These are phyloP conservation scores for Strigamia crassipes DNA, from an alignment of 2,888 invertebrate species.

Conservation along the genomic window DNA sequence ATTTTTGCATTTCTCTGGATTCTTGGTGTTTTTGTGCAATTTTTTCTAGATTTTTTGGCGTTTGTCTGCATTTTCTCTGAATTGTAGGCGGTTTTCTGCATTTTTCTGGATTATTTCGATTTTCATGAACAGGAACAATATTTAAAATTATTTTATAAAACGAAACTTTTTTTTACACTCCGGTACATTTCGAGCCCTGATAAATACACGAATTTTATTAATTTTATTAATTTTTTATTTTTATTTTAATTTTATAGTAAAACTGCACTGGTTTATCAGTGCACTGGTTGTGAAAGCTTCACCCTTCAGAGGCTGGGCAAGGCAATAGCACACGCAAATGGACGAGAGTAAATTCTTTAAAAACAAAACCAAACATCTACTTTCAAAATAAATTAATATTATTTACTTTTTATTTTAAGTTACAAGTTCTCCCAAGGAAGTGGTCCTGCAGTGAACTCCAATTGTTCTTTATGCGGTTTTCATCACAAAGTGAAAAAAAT, in stretches of 20 bases:
- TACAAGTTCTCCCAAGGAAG: conserved; percentile 71
- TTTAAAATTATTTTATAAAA: too few species aligned
- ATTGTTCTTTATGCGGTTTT: conserved; percentile 74
- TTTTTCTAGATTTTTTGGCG: too few species aligned
- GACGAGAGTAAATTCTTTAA: conserved; percentile 50
- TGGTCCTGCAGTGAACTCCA: conserved; percentile 69
- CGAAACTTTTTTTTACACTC: too few species aligned
- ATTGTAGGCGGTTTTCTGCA: too few species aligned
- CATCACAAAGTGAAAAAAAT: conserved; percentile 45
- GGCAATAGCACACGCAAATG: conserved; percentile 54
- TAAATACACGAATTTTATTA: too few species aligned
- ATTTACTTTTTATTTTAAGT: conserved; percentile 53
- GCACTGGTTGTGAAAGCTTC: conserved; percentile 84
- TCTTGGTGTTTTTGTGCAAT: too few species aligned
- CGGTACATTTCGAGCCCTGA: too few species aligned
- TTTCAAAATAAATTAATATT: not conserved
- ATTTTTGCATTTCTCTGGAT: too few species aligned
- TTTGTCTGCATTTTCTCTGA: too few species aligned
- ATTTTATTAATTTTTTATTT: too few species aligned
- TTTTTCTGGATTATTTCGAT: too few species aligned
- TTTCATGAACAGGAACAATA: too few species aligned
- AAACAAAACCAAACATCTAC: not conserved
- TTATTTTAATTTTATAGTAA: conserved; percentile 67
- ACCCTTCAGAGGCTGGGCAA: conserved; percentile 76
- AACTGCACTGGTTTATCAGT: conserved; percentile 84